Conservation (phyloP, 2,888 invertebrate species). For the Agapostemon virescens region DNA sequence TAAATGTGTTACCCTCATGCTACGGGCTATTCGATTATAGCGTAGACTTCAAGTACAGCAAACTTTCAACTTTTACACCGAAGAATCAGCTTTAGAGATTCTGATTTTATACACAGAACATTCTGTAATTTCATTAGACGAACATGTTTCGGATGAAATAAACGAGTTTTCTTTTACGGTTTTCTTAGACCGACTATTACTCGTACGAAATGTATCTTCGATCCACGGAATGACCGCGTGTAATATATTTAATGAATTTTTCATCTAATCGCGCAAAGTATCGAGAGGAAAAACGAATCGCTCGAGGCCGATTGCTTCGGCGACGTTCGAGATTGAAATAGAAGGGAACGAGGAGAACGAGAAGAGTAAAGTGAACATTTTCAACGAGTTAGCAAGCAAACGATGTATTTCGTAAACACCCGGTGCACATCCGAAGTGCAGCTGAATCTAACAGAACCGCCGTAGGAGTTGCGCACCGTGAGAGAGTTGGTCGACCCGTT, state of each 20-base stretch:
- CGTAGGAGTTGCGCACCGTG: slow-evolving; percentile 57
- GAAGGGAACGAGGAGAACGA: neutral
- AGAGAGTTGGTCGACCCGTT: slow-evolving; percentile 60
- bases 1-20: neutral
- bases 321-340: neutral
- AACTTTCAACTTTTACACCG: too few relatives aligned
- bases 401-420: slow-evolving; percentile 7
- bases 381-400: neutral
- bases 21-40: too few relatives aligned
- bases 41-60: neutral
- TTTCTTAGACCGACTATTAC: neutral
- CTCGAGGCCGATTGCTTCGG: neutral
- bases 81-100: too few relatives aligned
- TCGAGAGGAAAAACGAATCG: neutral
- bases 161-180: too few relatives aligned
- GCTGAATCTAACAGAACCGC: slow-evolving; percentile 20
- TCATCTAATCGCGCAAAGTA: neutral
- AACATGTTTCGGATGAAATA: too few relatives aligned
- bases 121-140: too few relatives aligned
- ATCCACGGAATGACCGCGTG: neutral
- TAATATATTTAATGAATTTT: neutral
- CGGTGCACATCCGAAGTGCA: slow-evolving; percentile 4
- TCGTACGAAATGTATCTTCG: neutral
- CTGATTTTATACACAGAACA: too few relatives aligned
- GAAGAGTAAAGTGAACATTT: neutral